A percentile compares a stretch with the other conserved stretches of the same genome.
phyloP scores from a whole-genome alignment of 1,140 invertebrate species.

The Drosophila mojavensis region DNA sequence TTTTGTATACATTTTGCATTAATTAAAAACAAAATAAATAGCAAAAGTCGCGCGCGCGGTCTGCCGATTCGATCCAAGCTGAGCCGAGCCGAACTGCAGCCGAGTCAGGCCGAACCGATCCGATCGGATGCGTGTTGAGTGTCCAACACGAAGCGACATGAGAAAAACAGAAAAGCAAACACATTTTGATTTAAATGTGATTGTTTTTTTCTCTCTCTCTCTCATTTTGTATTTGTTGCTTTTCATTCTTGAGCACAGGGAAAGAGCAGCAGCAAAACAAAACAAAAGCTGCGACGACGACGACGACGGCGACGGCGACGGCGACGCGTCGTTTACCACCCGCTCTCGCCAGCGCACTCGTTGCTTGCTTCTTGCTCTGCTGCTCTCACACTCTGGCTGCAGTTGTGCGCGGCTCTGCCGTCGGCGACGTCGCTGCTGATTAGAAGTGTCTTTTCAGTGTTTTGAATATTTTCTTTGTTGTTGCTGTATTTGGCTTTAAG shows the following conservation, averaged over 20 bases:
- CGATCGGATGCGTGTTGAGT: neutral
- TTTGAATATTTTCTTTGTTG: conserved; percentile 35
- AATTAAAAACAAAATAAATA: conserved; percentile 80
- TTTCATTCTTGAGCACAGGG: conserved; percentile 30
- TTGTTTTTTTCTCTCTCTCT: conserved; percentile 49
- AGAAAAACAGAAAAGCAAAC: conserved; percentile 63
- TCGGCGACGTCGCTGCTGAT: conserved; percentile 49
- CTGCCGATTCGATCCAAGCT: conserved; percentile 14
- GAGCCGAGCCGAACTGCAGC: conserved; percentile 10
- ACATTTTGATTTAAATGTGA: conserved; percentile 79
- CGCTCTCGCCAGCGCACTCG: conserved; percentile 8
- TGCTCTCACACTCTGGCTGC: conserved; percentile 9
- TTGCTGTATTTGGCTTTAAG: neutral
- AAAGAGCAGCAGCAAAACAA: conserved; percentile 35
- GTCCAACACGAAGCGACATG: conserved; percentile 18
- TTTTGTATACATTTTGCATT: conserved; percentile 83
- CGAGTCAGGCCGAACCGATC: conserved; percentile 4
- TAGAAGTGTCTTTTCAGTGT: conserved; percentile 69
- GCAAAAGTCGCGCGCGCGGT: conserved; percentile 60
- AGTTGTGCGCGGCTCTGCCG: conserved; percentile 16
- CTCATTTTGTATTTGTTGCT: conserved; percentile 15
- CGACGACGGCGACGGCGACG: neutral
- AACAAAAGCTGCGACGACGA: conserved; percentile 33
- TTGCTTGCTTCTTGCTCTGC: neutral
- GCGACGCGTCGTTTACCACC: conserved; percentile 12